Percentiles rank a stretch among this genome's conserved stretches.
Evolutionary conservation across 2,888 invertebrate genomes (phyloP).

Genomic region (Phengaris alcon): DNA sequence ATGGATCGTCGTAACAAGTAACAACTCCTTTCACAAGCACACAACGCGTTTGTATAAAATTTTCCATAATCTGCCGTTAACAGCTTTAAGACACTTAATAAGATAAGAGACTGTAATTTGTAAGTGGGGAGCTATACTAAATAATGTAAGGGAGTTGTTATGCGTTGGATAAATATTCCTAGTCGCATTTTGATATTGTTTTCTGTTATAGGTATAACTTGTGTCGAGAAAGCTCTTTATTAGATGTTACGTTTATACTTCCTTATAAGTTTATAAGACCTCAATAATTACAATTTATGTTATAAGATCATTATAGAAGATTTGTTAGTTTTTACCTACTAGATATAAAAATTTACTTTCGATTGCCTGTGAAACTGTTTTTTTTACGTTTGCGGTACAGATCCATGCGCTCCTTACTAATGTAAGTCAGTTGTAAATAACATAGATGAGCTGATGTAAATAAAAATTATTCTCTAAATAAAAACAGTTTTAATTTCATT

Average conservation of each 20-base stretch:
- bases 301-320: background rate
- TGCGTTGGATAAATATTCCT: background rate
- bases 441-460: slow-evolving; percentile 67
- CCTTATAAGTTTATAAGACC: background rate
- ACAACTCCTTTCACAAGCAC: background rate
- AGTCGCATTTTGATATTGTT: too few relatives aligned
- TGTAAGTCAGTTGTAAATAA: slow-evolving; percentile 60
- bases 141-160: background rate
- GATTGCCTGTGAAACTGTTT: slow-evolving; percentile 46
- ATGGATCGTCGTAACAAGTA: background rate
- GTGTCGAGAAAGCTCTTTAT: background rate
- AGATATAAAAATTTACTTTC: slow-evolving; percentile 41
- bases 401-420: slow-evolving; percentile 48
- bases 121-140: background rate
- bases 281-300: background rate
- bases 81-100: slow-evolving; percentile 15
- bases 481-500: slow-evolving; percentile 54
- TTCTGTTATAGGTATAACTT: background rate
- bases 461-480: slow-evolving; percentile 71
- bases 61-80: slow-evolving; percentile 35
- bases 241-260: slow-evolving; percentile 9
- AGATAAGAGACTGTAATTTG: background rate
- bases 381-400: slow-evolving; percentile 40
- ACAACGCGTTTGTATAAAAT: background rate
- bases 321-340: slow-evolving; percentile 10